Percentiles rank a stretch among this genome's conserved stretches.
Evolutionary conservation across 1,140 invertebrate species (phyloP).

Genomic region (Rhopalosiphum maidis): DNA sequence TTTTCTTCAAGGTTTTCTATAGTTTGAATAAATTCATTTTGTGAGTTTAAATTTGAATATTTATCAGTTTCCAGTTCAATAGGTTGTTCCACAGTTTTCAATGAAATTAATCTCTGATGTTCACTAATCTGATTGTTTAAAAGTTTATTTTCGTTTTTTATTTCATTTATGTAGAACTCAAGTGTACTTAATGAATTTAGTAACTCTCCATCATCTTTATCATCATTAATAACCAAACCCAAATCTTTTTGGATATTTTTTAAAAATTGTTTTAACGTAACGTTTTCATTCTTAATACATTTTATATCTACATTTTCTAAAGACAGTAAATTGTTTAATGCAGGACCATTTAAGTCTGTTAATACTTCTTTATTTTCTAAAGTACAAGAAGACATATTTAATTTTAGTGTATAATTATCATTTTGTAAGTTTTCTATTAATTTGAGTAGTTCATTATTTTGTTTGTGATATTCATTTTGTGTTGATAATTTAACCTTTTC

Average conservation of each 20-base stretch:
- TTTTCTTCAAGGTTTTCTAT: background rate
- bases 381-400: background rate
- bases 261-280: background rate
- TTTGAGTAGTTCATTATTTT: background rate
- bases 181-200: background rate
- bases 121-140: background rate
- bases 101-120: background rate
- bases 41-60: background rate
- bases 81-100: background rate
- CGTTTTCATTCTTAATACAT: background rate
- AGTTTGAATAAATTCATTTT: background rate
- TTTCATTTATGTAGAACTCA: background rate
- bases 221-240: background rate
- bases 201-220: background rate
- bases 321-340: background rate
- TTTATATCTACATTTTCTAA: background rate
- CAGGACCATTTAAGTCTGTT: constrained; percentile 23
- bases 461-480: constrained; percentile 4
- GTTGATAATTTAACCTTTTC: constrained; percentile 23
- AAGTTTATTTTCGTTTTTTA: background rate
- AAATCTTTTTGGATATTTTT: background rate
- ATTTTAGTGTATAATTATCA: constrained; percentile 25
- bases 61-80: background rate
- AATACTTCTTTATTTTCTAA: constrained; percentile 4
- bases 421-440: constrained; percentile 6